Percentiles rank a stretch among this genome's conserved stretches.
phyloP scores from a whole-genome alignment of 2,797 vertebrate species.

The Pelochelys cantorii region DNA sequence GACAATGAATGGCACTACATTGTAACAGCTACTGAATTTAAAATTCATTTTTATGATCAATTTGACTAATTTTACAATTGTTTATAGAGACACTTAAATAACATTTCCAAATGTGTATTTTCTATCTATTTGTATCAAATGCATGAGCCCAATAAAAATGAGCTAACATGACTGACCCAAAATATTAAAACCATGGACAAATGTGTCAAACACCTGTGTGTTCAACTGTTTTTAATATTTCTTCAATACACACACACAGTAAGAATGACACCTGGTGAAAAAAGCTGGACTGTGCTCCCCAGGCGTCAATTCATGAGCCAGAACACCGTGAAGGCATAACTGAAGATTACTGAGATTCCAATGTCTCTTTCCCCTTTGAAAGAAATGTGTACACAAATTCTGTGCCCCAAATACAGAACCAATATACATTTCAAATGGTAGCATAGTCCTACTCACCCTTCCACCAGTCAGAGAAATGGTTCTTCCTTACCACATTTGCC shows the following conservation, averaged over 20 bases:
- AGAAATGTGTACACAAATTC: constrained; percentile 54
- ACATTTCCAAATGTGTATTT: neutral
- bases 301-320: constrained; percentile 33
- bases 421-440: neutral
- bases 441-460: neutral
- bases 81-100: neutral
- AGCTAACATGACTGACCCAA: neutral
- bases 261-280: constrained; percentile 55
- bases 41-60: neutral
- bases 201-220: neutral
- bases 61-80: too few relatives aligned
- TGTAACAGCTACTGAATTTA: neutral
- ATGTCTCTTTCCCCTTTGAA: constrained; percentile 50
- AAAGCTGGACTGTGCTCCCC: constrained; percentile 39
- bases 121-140: neutral
- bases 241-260: constrained; percentile 24
- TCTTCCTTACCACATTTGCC: neutral
- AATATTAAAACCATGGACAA: neutral
- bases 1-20: neutral
- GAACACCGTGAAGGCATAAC: constrained; percentile 37
- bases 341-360: constrained; percentile 48
- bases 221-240: neutral
- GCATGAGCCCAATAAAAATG: neutral
- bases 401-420: neutral
- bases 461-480: neutral